phyloP scores from a whole-genome alignment of 2,113 vertebrate species.

The Elephantulus edwardii region DNA sequence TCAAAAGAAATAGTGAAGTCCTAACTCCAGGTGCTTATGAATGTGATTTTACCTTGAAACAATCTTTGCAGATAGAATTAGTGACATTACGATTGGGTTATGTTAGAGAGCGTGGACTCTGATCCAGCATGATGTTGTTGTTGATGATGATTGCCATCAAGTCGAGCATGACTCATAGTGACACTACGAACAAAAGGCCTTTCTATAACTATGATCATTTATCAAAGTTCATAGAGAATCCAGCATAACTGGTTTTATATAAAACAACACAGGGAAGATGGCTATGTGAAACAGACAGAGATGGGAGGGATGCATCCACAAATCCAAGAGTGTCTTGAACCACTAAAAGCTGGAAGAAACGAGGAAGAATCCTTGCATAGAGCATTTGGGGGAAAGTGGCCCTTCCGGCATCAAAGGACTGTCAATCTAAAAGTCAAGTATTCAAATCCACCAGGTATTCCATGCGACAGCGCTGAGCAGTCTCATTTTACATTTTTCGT shows the following conservation, averaged over 20 bases:
- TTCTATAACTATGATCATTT: no score
- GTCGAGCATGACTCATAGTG: no score
- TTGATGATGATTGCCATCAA: no score
- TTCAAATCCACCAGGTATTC: no score
- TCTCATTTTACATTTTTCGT: no score
- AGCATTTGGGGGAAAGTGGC: background rate
- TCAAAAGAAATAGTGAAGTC: background rate
- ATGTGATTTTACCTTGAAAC: background rate
- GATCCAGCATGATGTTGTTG: no score
- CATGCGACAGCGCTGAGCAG: no score
- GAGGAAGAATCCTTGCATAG: background rate
- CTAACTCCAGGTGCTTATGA: background rate
- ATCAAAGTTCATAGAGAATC: no score
- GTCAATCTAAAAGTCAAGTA: no score
- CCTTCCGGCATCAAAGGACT: background rate
- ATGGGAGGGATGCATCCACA: background rate
- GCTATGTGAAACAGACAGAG: background rate
- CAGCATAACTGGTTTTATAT: background rate
- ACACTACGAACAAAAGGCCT: no score
- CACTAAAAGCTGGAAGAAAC: background rate
- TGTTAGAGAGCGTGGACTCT: background rate
- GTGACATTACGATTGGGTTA: background rate
- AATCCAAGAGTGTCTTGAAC: background rate
- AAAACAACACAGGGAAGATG: background rate
- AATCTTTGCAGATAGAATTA: background rate